Percentiles rank a stretch among this genome's conserved stretches.
These are phyloP conservation scores for Ectemnius continuus DNA, from an alignment of 2,888 invertebrate genomes.

Conservation along the genomic window DNA sequence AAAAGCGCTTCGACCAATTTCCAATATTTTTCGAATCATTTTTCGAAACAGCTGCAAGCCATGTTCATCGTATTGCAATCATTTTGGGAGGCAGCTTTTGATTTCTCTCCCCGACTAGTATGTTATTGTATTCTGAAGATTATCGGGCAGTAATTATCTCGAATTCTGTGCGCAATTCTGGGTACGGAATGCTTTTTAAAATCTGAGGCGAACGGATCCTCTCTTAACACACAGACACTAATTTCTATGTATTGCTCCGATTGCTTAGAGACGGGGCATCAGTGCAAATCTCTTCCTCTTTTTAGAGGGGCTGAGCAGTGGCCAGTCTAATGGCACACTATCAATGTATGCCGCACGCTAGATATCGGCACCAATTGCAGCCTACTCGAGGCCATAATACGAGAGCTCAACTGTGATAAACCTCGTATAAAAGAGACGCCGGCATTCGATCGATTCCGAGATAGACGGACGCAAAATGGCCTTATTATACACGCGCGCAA, in stretches of 20 bases:
- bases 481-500: too few relatives aligned
- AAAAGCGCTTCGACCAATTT: too few relatives aligned
- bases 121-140: too few relatives aligned
- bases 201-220: too few relatives aligned
- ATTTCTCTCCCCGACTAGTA: too few relatives aligned
- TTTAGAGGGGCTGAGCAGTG: background rate
- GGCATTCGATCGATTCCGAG: background rate
- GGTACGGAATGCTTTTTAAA: too few relatives aligned
- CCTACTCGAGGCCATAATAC: slow-evolving; percentile 42
- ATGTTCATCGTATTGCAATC: too few relatives aligned
- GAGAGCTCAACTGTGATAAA: slow-evolving; percentile 52
- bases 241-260: slow-evolving; percentile 28
- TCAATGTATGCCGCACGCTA: slow-evolving; percentile 14
- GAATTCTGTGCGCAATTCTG: too few relatives aligned
- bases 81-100: too few relatives aligned
- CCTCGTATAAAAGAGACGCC: slow-evolving; percentile 9
- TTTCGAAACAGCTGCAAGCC: too few relatives aligned
- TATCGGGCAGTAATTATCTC: too few relatives aligned
- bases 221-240: slow-evolving; percentile 1
- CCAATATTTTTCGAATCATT: too few relatives aligned
- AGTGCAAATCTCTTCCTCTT: slow-evolving; percentile 13
- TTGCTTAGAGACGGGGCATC: slow-evolving; percentile 18
- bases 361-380: slow-evolving; percentile 27
- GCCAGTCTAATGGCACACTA: slow-evolving; percentile 20
- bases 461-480: background rate